Percentiles rank a stretch among this genome's conserved stretches.
These are phyloP conservation scores for Odontophorus gujanensis DNA, from an alignment of 2,113 vertebrate genomes.

Conservation along the genomic window DNA sequence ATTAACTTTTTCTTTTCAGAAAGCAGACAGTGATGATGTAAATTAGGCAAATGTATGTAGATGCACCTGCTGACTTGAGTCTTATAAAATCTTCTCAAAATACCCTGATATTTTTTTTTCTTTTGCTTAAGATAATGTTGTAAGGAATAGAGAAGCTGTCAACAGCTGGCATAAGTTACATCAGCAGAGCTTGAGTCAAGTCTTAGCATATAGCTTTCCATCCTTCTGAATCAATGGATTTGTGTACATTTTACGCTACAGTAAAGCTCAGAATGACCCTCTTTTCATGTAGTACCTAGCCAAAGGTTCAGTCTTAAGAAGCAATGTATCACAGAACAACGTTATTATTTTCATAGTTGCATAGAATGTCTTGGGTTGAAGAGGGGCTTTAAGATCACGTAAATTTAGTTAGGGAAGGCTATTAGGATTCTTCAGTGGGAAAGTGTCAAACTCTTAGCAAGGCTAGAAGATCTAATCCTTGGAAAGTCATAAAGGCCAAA, in stretches of 20 bases:
- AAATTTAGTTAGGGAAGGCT: background rate
- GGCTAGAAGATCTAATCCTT: background rate
- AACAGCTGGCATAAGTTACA: background rate
- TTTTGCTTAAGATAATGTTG: background rate
- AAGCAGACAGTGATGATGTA: background rate
- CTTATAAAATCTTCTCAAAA: background rate
- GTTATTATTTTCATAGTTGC: background rate
- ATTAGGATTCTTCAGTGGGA: background rate
- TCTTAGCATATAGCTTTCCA: background rate
- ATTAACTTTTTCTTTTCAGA: background rate
- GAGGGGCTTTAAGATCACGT: background rate
- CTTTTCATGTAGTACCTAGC: background rate
- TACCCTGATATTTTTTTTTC: background rate
- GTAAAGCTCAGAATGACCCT: background rate
- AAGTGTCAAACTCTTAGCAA: background rate
- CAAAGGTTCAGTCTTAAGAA: background rate
- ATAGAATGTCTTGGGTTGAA: background rate
- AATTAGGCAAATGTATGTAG: background rate
- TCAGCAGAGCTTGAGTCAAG: background rate
- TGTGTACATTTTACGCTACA: background rate
- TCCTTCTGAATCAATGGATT: background rate
- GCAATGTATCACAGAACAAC: background rate
- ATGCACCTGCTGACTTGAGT: background rate
- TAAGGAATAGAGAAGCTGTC: background rate
- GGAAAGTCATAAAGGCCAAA: background rate